Conservation (phyloP, 2,113 vertebrate genomes). For the Pantherophis guttatus region DNA sequence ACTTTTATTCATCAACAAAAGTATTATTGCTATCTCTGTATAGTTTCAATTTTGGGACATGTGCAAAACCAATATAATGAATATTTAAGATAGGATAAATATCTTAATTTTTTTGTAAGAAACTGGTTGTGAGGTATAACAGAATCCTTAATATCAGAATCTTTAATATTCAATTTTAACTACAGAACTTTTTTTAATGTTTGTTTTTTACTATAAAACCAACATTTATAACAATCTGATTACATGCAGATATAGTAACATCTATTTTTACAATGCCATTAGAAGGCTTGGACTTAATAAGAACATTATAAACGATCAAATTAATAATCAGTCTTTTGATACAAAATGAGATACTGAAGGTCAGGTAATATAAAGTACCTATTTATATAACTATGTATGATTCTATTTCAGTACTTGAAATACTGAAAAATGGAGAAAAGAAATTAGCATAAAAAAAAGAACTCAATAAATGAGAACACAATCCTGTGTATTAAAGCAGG, state of each 20-base stretch:
- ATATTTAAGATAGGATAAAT: not conserved
- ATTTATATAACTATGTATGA: not conserved
- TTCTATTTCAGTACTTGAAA: not conserved
- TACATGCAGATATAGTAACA: not conserved
- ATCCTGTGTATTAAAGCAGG: not conserved
- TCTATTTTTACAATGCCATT: not conserved
- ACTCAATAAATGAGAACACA: not conserved
- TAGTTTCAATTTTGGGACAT: not conserved
- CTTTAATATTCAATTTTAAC: not conserved
- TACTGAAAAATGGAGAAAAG: not conserved
- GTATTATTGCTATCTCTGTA: not conserved
- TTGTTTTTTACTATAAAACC: not conserved
- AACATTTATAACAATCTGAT: slow-evolving; percentile 15
- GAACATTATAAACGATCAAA: slow-evolving; percentile 11
- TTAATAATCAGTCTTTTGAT: slow-evolving; percentile 13
- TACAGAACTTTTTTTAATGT: not conserved
- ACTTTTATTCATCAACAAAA: not conserved
- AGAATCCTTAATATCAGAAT: not conserved
- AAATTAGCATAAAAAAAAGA: not conserved
- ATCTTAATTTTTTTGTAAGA: not conserved
- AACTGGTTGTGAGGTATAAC: not conserved
- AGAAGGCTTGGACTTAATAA: slow-evolving; percentile 10
- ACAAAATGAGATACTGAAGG: not conserved
- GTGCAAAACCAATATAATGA: not conserved
- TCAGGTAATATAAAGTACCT: not conserved